Evolutionary conservation across 2,888 invertebrate species (phyloP).

Genomic region (Acanthosepion pharaonis): DNA sequence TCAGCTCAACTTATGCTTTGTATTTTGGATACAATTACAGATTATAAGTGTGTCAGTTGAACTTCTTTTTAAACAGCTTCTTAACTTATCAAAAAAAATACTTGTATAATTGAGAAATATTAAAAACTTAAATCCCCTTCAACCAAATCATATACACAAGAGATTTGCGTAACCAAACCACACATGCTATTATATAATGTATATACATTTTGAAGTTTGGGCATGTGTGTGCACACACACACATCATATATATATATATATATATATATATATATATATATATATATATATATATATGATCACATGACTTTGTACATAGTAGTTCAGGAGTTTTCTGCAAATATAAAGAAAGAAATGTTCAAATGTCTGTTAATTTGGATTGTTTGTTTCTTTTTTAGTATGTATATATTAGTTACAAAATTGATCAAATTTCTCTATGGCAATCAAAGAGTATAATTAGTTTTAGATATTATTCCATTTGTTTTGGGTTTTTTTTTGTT

Average conservation of each 20-base stretch:
- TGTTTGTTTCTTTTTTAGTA: background rate
- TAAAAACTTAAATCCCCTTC: background rate
- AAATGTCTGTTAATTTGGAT: background rate
- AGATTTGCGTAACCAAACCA: conserved; percentile 9
- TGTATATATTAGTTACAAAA: background rate
- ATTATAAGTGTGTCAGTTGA: background rate
- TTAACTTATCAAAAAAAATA: background rate
- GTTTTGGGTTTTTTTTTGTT: background rate
- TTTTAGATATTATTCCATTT: background rate
- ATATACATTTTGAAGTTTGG: background rate
- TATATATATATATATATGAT: background rate
- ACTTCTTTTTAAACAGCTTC: background rate
- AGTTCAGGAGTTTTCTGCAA: background rate
- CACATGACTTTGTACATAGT: conserved; percentile 35
- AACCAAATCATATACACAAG: background rate
- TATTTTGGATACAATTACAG: background rate
- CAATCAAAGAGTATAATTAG: background rate
- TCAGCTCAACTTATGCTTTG: background rate
- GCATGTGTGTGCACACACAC: background rate
- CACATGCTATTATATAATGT: conserved; percentile 36
- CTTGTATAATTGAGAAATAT: background rate
- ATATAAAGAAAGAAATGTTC: conserved; percentile 1
- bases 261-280: conserved; percentile 33
- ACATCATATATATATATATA: conserved; percentile 36
- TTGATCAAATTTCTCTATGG: background rate